Evolutionary conservation across 2,888 invertebrate genomes (phyloP), one percentile per base, ranked within the genome.

Genomic region (Melanchra persicariae): DNA sequence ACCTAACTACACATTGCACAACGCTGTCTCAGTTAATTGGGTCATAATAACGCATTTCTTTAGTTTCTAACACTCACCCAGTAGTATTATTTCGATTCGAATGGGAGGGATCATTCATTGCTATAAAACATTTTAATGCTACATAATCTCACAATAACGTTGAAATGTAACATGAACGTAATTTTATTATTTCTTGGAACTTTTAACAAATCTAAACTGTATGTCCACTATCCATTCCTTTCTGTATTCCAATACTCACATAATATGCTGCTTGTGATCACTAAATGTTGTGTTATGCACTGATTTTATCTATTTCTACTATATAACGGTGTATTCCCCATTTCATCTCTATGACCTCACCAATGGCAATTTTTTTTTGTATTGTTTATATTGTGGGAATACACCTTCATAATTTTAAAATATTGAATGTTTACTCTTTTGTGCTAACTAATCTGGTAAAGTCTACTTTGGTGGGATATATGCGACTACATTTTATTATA

Each of bases 261-360:
- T 52, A 37, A 0, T 37, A 9, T 40, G 57, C 47, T 55, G 82
- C 79, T 77, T 75, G 63, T 76, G 64, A 70, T 74, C 68, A 77
- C 68, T 75, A 24, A 83, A 73, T 83, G 74, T 73, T 65, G 57
- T 71, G 65, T 65, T 43, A 37, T 70, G 83, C 82, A 84, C 74
- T 62, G 34, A 45, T 60, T 70, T 59, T 62, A 45, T 49, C 30
- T 66, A 52, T 61, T 54, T 57, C 65, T 68, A 22, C 9, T 57
- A n/a, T 26, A 24, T 45, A 34, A 55, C 10, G 37, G 45, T 34
- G 59, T 70, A 76, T 76, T 58, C 34, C 47, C 34, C 12, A 30
- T 49, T 45, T 47, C 5, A 34, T 51, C 2, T n/a, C 24, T 12
- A 24, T 40, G 47, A 49, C 49, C 10, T 61, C 60, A 26, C 40